Evolutionary conservation across 2,888 invertebrate genomes (phyloP).

Genomic region (Leptinotarsa rubiginosa): DNA sequence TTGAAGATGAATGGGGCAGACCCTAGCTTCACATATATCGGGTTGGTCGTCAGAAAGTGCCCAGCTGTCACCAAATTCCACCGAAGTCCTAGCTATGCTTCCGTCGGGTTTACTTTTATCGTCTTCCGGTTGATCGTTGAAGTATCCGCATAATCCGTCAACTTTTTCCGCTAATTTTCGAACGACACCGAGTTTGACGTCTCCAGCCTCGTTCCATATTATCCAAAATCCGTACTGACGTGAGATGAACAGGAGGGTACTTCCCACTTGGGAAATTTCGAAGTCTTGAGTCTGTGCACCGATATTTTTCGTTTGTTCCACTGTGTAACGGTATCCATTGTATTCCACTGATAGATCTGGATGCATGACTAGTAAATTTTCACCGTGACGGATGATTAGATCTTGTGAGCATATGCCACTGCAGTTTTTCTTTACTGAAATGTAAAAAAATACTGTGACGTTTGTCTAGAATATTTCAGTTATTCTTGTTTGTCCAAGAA

Average conservation of each 20-base stretch:
- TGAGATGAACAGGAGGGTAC: conserved; percentile 77
- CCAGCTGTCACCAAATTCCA: conserved; percentile 85
- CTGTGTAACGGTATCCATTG: conserved; percentile 74
- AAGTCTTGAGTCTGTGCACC: conserved; percentile 74
- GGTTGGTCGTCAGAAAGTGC: conserved; percentile 68
- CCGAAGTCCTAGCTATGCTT: conserved; percentile 70
- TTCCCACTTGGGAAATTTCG: conserved; percentile 76
- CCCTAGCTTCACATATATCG: conserved; percentile 71
- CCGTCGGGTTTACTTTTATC: conserved; percentile 82
- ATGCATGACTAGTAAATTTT: conserved; percentile 71
- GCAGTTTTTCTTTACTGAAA: conserved; percentile 76
- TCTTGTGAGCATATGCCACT: conserved; percentile 72
- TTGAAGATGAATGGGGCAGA: conserved; percentile 74
- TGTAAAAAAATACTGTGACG: conserved; percentile 3
- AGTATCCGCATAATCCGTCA: conserved; percentile 85
- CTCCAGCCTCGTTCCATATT: conserved; percentile 75
- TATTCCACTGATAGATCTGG: conserved; percentile 76
- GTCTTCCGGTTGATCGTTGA: conserved; percentile 74
- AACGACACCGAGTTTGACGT: conserved; percentile 76
- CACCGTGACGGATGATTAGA: conserved; percentile 73
- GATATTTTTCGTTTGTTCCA: conserved; percentile 72
- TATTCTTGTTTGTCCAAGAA: too few relatives aligned
- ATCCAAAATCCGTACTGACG: conserved; percentile 80
- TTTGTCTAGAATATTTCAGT: not conserved
- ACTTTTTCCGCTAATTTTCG: conserved; percentile 72